Evolutionary conservation across 2,888 invertebrate species (phyloP).

Genomic region (Acrobasis consociella): DNA sequence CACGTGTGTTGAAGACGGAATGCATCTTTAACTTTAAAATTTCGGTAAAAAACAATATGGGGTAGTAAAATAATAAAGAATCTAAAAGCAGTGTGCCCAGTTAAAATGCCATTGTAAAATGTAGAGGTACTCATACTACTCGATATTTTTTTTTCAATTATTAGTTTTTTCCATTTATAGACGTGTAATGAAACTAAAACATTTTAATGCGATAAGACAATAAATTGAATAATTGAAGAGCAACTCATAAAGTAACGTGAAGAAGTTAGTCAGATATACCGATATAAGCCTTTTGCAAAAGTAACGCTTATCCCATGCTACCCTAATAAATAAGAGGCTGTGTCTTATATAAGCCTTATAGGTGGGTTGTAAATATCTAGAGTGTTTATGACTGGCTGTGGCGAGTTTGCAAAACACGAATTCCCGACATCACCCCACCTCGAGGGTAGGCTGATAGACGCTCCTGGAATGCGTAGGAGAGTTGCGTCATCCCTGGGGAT

Average conservation of each 20-base stretch:
- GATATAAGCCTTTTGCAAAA: conserved; percentile 21
- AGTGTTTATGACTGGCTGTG: conserved; percentile 39
- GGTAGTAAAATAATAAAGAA: too few relatives aligned
- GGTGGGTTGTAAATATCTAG: conserved; percentile 40
- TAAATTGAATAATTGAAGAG: too few relatives aligned
- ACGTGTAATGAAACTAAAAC: too few relatives aligned
- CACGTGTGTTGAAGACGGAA: conserved; percentile 5
- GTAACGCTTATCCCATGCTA: conserved; percentile 33
- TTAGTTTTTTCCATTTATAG: too few relatives aligned
- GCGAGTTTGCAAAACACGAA: conserved; percentile 37
- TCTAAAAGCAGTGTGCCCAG: too few relatives aligned
- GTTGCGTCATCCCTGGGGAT: conserved; percentile 39
- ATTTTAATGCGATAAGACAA: background rate
- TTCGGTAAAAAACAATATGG: background rate
- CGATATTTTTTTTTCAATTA: too few relatives aligned
- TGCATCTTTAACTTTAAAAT: background rate
- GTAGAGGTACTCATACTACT: too few relatives aligned
- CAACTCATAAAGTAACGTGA: background rate
- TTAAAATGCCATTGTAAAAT: too few relatives aligned
- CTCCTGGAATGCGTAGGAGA: conserved; percentile 42
- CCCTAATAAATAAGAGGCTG: conserved; percentile 44
- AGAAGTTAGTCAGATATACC: conserved; percentile 23
- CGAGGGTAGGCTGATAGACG: conserved; percentile 37
- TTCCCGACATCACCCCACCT: conserved; percentile 39
- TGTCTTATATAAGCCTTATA: conserved; percentile 35